These are phyloP conservation scores for Passer domesticus DNA, from an alignment of 2,113 vertebrate genomes.

Conservation along the genomic window DNA sequence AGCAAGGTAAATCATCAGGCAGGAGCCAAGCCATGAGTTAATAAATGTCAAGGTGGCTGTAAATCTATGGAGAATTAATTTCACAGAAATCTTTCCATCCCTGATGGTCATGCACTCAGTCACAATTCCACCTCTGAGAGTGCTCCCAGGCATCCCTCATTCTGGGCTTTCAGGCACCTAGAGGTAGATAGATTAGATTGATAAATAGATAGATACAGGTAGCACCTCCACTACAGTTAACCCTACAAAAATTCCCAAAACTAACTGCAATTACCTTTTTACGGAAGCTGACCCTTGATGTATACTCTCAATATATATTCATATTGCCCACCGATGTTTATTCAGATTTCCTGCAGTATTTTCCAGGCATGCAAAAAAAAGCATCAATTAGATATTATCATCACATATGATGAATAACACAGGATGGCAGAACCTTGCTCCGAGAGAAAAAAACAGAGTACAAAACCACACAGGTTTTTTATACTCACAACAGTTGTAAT, in stretches of 20 bases:
- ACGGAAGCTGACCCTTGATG: background rate
- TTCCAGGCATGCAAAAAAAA: background rate
- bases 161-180: background rate
- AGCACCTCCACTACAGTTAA: background rate
- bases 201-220: background rate
- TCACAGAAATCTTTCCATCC: background rate
- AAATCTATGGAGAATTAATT: background rate
- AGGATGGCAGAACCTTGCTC: background rate
- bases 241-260: background rate
- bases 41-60: background rate
- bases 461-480: background rate
- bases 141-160: background rate
- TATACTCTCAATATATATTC: background rate
- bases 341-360: background rate
- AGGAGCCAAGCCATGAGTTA: background rate
- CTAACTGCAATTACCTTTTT: background rate
- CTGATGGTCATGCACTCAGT: rapidly evolving
- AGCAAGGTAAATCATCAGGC: background rate
- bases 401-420: background rate
- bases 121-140: background rate
- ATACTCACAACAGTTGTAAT: background rate
- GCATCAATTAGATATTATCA: background rate
- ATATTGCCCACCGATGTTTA: background rate
- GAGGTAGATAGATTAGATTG: background rate
- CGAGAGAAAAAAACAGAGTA: background rate